phyloP scores from a whole-genome alignment of 2,797 vertebrate genomes.

The Scarus forsteni region DNA sequence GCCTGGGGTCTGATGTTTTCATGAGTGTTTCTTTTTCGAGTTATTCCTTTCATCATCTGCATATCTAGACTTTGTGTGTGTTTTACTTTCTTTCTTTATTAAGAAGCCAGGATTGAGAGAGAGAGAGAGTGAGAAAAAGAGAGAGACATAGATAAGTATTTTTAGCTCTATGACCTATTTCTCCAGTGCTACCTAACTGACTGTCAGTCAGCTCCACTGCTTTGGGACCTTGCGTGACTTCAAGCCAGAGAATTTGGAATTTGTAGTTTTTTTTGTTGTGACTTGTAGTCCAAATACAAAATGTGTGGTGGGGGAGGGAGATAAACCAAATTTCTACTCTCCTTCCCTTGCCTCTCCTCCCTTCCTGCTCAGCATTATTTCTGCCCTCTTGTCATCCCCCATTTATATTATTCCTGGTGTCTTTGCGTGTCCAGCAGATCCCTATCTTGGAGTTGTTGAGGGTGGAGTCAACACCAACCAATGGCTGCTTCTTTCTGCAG shows the following conservation, averaged over 20 bases:
- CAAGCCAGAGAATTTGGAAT: constrained; percentile 63
- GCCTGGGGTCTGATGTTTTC: constrained; percentile 75
- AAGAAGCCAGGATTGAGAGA: constrained; percentile 61
- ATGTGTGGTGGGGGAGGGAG: constrained; percentile 14
- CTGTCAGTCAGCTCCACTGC: constrained; percentile 83
- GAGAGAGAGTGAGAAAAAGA: constrained; percentile 55
- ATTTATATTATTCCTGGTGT: constrained; percentile 59
- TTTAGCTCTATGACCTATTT: constrained; percentile 90
- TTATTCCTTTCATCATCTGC: constrained; percentile 76
- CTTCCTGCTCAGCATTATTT: constrained; percentile 23
- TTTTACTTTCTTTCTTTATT: constrained; percentile 74
- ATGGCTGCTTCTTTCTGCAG: constrained; percentile 78
- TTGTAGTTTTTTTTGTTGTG: constrained; percentile 49
- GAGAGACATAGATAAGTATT: constrained; percentile 84
- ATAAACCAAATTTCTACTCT: constrained; percentile 11
- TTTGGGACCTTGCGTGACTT: constrained; percentile 75
- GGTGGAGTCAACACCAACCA: constrained; percentile 73
- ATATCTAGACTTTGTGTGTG: constrained; percentile 74
- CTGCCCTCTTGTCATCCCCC: constrained; percentile 40
- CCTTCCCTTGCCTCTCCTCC: neutral
- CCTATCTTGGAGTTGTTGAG: constrained; percentile 63
- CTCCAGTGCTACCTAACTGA: constrained; percentile 86
- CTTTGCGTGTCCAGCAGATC: constrained; percentile 51
- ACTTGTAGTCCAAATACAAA: constrained; percentile 55
- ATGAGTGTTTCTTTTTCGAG: constrained; percentile 70